Conservation (phyloP, 2,797 vertebrate species). For the Anableps anableps region DNA sequence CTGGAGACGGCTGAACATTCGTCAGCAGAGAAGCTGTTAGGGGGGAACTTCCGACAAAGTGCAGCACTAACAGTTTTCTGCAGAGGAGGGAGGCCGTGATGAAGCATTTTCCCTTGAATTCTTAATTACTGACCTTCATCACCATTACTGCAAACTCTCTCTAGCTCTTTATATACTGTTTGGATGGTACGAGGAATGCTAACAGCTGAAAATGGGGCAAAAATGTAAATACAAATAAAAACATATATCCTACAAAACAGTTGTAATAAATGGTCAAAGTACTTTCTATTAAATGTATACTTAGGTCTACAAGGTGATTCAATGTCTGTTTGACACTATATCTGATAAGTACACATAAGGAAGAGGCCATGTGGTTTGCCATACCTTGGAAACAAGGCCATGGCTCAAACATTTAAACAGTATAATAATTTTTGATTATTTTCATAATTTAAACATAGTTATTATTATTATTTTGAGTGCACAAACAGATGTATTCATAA, state of each 20-base stretch:
- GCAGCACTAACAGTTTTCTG: conserved; percentile 47
- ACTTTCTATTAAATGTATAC: not conserved
- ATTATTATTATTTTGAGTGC: too few relatives aligned
- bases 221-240: not conserved
- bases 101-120: conserved; percentile 39
- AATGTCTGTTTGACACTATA: not conserved
- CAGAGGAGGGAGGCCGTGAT: conserved; percentile 8
- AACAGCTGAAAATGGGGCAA: not conserved
- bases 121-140: conserved; percentile 55
- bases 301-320: not conserved
- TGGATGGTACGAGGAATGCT: not conserved
- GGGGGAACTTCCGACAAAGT: conserved; percentile 31
- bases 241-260: not conserved
- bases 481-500: too few relatives aligned
- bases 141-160: not conserved
- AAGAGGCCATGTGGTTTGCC: too few relatives aligned
- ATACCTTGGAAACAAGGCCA: too few relatives aligned
- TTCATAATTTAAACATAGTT: not conserved
- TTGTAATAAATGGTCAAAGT: not conserved
- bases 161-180: not conserved
- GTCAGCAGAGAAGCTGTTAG: conserved; percentile 16
- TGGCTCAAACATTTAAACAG: too few relatives aligned
- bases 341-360: too few relatives aligned
- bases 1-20: conserved; percentile 16
- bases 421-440: not conserved